Percentiles rank a stretch among this genome's conserved stretches.
Conservation (phyloP, 2,888 invertebrate species). For the Lasioglossum figueresi region DNA sequence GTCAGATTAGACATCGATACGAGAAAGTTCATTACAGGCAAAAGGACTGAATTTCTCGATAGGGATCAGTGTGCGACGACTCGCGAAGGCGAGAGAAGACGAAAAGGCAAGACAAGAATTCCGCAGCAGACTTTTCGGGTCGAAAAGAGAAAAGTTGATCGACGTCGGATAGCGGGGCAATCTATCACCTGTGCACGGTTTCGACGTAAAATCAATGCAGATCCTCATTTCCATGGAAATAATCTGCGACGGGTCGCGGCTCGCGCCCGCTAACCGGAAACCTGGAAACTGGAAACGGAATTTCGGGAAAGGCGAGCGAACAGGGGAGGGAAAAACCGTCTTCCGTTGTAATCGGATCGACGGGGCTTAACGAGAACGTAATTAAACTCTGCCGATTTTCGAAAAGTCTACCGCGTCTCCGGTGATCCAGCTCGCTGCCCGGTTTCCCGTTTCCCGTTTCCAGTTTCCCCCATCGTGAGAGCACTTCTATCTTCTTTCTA, state of each 20-base stretch:
- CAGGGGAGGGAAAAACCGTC: conserved; percentile 20
- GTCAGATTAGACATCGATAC: no score
- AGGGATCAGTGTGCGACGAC: not conserved
- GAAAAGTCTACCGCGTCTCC: conserved; percentile 17
- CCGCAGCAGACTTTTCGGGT: conserved; percentile 27
- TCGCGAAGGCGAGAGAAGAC: no score
- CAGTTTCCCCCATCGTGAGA: not conserved
- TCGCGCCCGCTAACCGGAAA: conserved; percentile 30
- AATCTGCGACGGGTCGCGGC: conserved; percentile 42
- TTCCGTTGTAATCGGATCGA: conserved; percentile 53
- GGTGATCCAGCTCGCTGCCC: not conserved
- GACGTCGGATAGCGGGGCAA: conserved; percentile 51
- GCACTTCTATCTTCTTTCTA: not conserved
- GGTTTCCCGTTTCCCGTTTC: not conserved
- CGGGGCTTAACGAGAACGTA: conserved; percentile 52
- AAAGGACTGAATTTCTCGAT: no score
- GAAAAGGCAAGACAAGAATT: conserved; percentile 1
- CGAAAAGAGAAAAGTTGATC: conserved; percentile 47
- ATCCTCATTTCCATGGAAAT: conserved; percentile 72
- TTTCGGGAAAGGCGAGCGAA: not conserved
- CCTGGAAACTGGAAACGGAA: conserved; percentile 3
- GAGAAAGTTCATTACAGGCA: no score
- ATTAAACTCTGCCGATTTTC: conserved; percentile 58
- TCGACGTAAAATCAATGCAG: conserved; percentile 71
- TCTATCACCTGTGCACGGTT: conserved; percentile 61